Evolutionary conservation across 2,113 vertebrate genomes (phyloP), one percentile per base, ranked within the genome.

Genomic region (Syngnathoides biaculeatus): DNA sequence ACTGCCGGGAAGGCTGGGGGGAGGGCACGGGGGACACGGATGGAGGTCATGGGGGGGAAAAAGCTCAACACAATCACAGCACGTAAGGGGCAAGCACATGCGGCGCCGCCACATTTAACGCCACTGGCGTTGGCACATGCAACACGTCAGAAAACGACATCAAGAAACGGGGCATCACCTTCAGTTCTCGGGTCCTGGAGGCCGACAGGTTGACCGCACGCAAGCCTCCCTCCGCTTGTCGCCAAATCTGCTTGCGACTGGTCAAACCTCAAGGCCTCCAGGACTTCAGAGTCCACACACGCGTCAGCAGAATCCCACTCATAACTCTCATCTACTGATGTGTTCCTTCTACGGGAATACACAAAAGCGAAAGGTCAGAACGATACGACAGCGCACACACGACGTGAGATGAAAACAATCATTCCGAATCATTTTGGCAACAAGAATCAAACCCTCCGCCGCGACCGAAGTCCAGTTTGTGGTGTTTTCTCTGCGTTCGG

Each of bases 291-390:
- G 73, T 92, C 89, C 86, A 86, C 78, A 61, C 75, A 82, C 68
- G 73, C 81, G 69, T 93, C 91, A 20, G 79, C 79, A 63, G 91
- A 81, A 81, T 93, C 91, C 91, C 91, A 93, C 76, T 93, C 92
- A 86, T 93, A 93, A 87, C 91, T 90, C 82, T 93, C 92, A 87
- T 93, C 92, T 84, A 93, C 92, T 75, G 90, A 92, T 13, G 92
- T 89, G 86, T 92, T 92, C 83, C 91, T 91, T 91, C 91, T 92
- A 86, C 56, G 62, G 74, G 79, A 67, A 90, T 77, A 87, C 22
- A 89, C 67, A 88, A 24, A 79, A 77, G 13, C 58, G 78, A 75
- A 20, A 0, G 55, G 78, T 88, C 57, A 89, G 56, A 73, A 78
- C 62, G 70, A n/a, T 15, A 20, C 63, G 35, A 47, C 12, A 70